Conservation (phyloP, 2,888 invertebrate genomes). For the Scaptomyza parva region DNA sequence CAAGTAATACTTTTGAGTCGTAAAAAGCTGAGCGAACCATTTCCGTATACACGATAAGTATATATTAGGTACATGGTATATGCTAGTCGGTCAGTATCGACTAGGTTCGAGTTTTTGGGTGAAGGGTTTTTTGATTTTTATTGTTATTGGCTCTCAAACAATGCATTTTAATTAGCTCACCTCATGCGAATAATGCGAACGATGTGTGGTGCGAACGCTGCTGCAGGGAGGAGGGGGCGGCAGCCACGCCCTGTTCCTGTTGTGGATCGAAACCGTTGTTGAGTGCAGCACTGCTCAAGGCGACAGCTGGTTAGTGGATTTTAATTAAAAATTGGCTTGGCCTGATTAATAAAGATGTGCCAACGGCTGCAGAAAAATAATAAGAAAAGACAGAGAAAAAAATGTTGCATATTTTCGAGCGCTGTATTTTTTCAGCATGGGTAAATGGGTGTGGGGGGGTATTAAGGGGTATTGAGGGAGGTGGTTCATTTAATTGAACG, state of each 20-base stretch:
- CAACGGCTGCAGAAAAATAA: conserved; percentile 20
- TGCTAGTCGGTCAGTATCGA: not conserved
- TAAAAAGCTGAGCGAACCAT: not conserved
- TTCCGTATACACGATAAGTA: not conserved
- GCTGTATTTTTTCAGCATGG: not conserved
- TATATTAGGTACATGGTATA: not conserved
- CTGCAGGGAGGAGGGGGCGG: conserved; percentile 40
- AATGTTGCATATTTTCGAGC: conserved; percentile 56
- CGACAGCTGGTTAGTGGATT: conserved; percentile 64
- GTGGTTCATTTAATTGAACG: conserved; percentile 23
- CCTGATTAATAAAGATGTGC: conserved; percentile 55
- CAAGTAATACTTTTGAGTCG: too few relatives aligned
- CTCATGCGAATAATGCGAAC: conserved; percentile 35
- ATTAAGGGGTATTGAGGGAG: not conserved
- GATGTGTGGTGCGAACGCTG: conserved; percentile 52
- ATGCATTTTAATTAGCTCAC: conserved; percentile 74
- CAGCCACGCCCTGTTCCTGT: conserved; percentile 39
- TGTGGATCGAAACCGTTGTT: conserved; percentile 61
- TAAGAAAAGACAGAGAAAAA: conserved; percentile 21
- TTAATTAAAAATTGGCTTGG: conserved; percentile 62
- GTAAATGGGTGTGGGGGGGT: not conserved
- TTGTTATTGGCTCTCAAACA: conserved; percentile 47
- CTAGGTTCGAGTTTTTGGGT: conserved; percentile 2
- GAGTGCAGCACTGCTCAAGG: conserved; percentile 58
- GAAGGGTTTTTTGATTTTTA: conserved; percentile 12